Conservation (phyloP, 2,113 vertebrate genomes). For the Sialia sialis region DNA sequence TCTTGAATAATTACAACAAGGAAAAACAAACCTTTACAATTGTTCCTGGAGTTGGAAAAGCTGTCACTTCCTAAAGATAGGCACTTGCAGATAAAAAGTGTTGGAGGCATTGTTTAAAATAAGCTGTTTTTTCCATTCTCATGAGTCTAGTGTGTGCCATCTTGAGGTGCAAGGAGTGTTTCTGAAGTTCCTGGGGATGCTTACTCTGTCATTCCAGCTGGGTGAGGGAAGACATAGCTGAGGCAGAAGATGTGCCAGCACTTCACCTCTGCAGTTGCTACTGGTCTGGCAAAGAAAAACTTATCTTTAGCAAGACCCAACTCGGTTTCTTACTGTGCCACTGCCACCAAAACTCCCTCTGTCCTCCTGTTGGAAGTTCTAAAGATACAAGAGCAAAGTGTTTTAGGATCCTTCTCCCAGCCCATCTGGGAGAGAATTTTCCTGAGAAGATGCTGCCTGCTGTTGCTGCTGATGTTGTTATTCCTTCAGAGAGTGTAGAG, state of each 20-base stretch:
- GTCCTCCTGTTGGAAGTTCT: neutral
- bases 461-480: neutral
- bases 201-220: neutral
- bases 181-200: neutral
- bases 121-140: neutral
- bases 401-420: neutral
- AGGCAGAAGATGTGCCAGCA: neutral
- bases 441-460: neutral
- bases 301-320: neutral
- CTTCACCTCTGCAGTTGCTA: neutral
- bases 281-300: neutral
- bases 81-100: neutral
- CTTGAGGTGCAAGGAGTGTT: neutral
- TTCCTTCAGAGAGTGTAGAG: neutral
- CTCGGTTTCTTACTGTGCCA: neutral
- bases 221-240: accelerated
- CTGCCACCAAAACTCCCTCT: neutral
- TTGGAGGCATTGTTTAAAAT: neutral
- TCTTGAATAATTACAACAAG: neutral
- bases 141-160: neutral
- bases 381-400: neutral
- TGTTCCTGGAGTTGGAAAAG: neutral
- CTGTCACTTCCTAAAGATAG: neutral
- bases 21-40: neutral
- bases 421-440: neutral